A percentile compares a stretch with the other conserved stretches of the same genome.
phyloP scores from a whole-genome alignment of 30 jellyfish, hydroid and myxozoan species.

The Aurelia sp. region DNA sequence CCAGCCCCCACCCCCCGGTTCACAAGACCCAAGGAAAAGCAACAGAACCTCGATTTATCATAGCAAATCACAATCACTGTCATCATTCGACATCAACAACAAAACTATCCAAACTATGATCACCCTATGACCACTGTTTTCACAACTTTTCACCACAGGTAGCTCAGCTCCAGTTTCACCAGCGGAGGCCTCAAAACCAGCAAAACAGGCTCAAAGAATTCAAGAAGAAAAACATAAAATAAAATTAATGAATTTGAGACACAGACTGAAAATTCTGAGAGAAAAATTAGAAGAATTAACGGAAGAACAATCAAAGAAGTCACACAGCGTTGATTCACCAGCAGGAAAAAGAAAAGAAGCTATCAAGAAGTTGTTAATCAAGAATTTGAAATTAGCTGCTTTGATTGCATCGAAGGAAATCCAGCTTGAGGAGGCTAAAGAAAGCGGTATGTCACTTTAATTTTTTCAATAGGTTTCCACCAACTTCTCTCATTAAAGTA shows the following conservation, averaged over 20 bases:
- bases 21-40: no score
- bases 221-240: conserved; percentile 61
- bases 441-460: conserved; percentile 42
- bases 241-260: conserved; percentile 66
- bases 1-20: no score
- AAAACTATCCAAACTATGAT: no score
- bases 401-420: conserved; percentile 95
- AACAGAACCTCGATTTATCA: no score
- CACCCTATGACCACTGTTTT: no score
- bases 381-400: conserved; percentile 93
- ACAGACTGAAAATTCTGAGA: conserved; percentile 63
- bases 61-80: no score
- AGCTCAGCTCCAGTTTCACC: conserved; percentile 52
- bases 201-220: conserved; percentile 67
- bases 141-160: background rate
- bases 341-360: conserved; percentile 87
- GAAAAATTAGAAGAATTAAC: conserved; percentile 64
- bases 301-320: conserved; percentile 95
- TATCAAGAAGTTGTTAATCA: conserved; percentile 81
- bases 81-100: no score
- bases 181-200: conserved; percentile 76
- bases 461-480: background rate
- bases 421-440: conserved; percentile 93
- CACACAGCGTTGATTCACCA: conserved; percentile 80
- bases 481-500: background rate